Conservation (phyloP, 35 echinoderm and acorn worm species). For the Lytechinus variegatus region DNA sequence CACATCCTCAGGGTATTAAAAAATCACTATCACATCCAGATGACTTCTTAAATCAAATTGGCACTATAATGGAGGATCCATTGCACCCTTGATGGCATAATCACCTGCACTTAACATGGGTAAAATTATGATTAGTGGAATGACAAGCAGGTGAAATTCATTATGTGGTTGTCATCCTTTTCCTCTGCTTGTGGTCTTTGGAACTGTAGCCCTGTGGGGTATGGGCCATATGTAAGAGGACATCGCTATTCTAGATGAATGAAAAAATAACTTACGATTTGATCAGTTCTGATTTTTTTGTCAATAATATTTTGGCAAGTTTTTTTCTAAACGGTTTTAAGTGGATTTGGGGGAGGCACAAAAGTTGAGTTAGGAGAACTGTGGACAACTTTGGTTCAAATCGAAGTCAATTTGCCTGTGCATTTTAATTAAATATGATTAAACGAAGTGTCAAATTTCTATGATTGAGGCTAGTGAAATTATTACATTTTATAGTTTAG, state of each 20-base stretch:
- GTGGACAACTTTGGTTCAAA: not conserved
- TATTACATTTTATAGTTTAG: no score
- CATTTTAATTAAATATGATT: no score
- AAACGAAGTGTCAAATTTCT: no score
- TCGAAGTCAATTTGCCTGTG: not conserved
- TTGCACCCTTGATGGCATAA: not conserved
- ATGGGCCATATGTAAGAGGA: not conserved
- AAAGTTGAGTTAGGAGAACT: not conserved
- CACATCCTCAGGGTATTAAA: not conserved
- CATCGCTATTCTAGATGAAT: not conserved
- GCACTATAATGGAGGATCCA: not conserved
- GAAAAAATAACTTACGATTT: not conserved
- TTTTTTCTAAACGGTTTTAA: not conserved
- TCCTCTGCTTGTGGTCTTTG: not conserved
- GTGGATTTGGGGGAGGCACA: no score
- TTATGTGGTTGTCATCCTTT: not conserved
- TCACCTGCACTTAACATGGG: conserved; percentile 30
- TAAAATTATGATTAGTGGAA: conserved; percentile 34
- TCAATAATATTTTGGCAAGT: not conserved
- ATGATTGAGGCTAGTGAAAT: no score
- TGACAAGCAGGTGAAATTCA: not conserved
- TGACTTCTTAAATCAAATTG: conserved; percentile 33
- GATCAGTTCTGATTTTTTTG: not conserved
- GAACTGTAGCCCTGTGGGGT: not conserved
- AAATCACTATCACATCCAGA: conserved; percentile 35